phyloP scores from a whole-genome alignment of 2,113 vertebrate genomes.

The Echinops telfairi region DNA sequence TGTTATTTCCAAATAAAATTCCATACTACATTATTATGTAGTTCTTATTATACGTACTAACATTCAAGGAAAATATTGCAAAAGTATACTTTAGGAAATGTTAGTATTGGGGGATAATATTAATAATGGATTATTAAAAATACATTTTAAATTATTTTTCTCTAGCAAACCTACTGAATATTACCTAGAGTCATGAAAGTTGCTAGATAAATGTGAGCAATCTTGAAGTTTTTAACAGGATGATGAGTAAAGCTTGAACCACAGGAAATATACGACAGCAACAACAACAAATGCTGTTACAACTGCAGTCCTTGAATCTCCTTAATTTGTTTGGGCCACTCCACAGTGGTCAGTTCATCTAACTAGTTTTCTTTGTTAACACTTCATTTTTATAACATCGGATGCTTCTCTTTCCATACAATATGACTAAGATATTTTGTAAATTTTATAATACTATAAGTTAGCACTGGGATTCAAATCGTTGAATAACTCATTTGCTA shows the following conservation, averaged over 20 bases:
- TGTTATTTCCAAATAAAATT: slow-evolving; percentile 33
- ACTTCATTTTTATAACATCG: not conserved
- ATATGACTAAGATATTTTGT: not conserved
- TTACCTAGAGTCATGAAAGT: too few relatives aligned
- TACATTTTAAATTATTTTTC: slow-evolving; percentile 6
- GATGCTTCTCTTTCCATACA: not conserved
- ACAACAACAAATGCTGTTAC: too few relatives aligned
- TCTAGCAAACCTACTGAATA: not conserved
- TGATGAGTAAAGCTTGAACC: not conserved
- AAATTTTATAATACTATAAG: not conserved
- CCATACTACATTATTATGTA: not conserved
- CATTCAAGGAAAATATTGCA: not conserved
- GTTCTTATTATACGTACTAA: not conserved
- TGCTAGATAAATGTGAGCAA: not conserved
- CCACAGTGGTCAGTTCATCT: not conserved
- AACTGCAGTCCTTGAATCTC: not conserved
- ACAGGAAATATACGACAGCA: slow-evolving; percentile 26
- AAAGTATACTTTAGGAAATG: not conserved
- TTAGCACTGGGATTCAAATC: too few relatives aligned
- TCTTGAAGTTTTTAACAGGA: slow-evolving; percentile 46
- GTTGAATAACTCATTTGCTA: too few relatives aligned
- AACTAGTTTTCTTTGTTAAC: not conserved
- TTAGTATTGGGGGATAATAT: not conserved
- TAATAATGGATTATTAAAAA: not conserved
- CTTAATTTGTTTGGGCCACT: not conserved